Base-by-base conservation (phyloP, 2,888 invertebrate species). In the Adela reaumurella region DNA sequence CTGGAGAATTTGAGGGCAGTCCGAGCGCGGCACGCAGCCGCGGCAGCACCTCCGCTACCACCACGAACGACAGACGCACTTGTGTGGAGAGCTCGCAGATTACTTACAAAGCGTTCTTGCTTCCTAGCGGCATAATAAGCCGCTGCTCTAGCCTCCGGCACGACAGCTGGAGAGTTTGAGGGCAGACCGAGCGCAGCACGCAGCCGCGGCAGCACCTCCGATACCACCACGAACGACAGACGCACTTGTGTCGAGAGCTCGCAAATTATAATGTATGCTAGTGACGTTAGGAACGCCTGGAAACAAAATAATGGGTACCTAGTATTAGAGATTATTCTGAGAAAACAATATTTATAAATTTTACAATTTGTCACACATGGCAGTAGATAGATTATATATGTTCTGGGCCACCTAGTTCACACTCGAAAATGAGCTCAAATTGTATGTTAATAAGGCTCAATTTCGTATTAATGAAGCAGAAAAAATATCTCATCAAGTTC, bases 171-270 rank as follows among this genome's bases (percentile, higher is more conserved):
- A 51, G 59, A 65, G 17, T 10, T 6, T 19, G 46, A 8, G 20
- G 24, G 46, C 50, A 76, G 47, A 0, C 78, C 76, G 0, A 77
- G 52, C 0, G 61, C 55, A 0, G 64, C 68, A 2, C 73, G 83
- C 48, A 67, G 77, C 63, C 72, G 58, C 0, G 85, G 83, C 41
- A 91, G 69, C 49, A 92, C 71, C 52, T 87, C 83, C 10, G 83
- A 81, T 48, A 91, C 88, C 18, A 87, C 84, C 16, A 92, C 81
- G 59, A 89, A 91, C 0, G 88, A 81, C 43, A 84, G 71, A 1
- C 82, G 81, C 28, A 90, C 65, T 2, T 84, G 65, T 3, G 81
- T 77, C 0, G 85, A 84, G 20, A 90, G 61, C 52, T 85, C 82
- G 43, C 84, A 81, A 10, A 86, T 70, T 2, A 89, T 65, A 28